Percentiles rank a stretch among this genome's conserved stretches.
phyloP scores from a whole-genome alignment of 1,140 invertebrate genomes.

The Megalopta genalis region DNA sequence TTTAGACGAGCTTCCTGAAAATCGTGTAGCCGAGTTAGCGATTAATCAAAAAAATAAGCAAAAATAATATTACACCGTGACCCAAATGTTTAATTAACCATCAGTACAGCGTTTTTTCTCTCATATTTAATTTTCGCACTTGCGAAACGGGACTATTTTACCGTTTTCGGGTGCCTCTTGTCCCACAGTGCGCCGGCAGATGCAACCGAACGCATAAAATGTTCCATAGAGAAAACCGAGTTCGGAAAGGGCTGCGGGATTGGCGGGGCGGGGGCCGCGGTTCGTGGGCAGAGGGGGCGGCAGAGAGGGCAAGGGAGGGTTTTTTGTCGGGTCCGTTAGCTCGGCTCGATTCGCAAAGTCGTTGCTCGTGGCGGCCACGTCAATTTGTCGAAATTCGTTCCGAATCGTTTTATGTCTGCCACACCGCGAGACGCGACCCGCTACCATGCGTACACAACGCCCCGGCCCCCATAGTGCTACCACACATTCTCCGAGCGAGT shows the following conservation, averaged over 20 bases:
- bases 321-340: constrained; percentile 52
- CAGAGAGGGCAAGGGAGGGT: constrained; percentile 49
- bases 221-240: neutral
- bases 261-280: constrained; percentile 32
- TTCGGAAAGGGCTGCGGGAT: neutral
- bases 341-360: constrained; percentile 40
- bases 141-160: too few species aligned
- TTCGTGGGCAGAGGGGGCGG: constrained; percentile 26
- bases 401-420: constrained; percentile 79
- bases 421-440: constrained; percentile 72
- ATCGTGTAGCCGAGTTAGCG: too few species aligned
- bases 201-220: too few species aligned
- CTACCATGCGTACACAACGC: constrained; percentile 76
- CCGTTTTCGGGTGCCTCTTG: too few species aligned
- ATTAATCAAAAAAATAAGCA: too few species aligned
- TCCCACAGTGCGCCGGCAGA: too few species aligned
- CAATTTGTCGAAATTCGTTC: constrained; percentile 81
- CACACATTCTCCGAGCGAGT: constrained; percentile 27
- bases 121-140: too few species aligned
- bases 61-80: too few species aligned
- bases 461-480: constrained; percentile 51
- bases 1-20: too few species aligned
- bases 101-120: too few species aligned
- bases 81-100: too few species aligned
- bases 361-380: constrained; percentile 70